Base-by-base conservation (phyloP, 2,113 vertebrate species). In the Struthio camelus region DNA sequence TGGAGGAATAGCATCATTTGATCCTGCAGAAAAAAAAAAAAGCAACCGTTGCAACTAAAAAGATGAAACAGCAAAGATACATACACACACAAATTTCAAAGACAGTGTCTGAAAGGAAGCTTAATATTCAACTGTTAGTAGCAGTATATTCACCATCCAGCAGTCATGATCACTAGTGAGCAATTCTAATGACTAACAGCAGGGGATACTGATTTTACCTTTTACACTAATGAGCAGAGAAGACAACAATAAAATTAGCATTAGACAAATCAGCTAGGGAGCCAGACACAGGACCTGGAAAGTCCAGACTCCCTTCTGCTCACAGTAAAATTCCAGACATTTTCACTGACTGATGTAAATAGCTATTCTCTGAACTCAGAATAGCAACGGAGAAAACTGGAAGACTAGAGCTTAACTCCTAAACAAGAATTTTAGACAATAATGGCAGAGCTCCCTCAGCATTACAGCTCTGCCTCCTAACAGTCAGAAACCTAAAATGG, bases 1-100 rank as follows among this genome's bases (percentile, higher is more conserved):
- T 7, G 98, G 97, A 23, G 99, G 97, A 79, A 98, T 42, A 3
- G 99, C 98, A 80, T 99, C 98, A 66, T 98, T 98, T 24, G 98
- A 98, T 11, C 98, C 99, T 99, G 93, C 18, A 77, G 51, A 66
- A 50, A 90, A 85, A 50, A 90, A 85, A 83, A 9, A 53, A 7
- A 85, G 34, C 15, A 36, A 23, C 1, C 8, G 38, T 8, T 27
- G 4, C 2, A 15, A 71, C 51, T 2, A 30, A 19, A 71, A 40
- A 3, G 10, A 36, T 19, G 18, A 19, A 18, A 9, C 11, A 34
- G 30, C 5, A 50, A 6, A 13, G 40, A 44, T 0, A 59, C 19
- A 13, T 1, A 28, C 15, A 18, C 9, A 27, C 34, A 70, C 42
- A n/a, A 34, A 27, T 36, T 58, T 27, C 64, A 46, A 56, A 23